Evolutionary conservation across 2,888 invertebrate genomes (phyloP), one percentile per base, ranked within the genome.

Genomic region (Punctoribates punctum): DNA sequence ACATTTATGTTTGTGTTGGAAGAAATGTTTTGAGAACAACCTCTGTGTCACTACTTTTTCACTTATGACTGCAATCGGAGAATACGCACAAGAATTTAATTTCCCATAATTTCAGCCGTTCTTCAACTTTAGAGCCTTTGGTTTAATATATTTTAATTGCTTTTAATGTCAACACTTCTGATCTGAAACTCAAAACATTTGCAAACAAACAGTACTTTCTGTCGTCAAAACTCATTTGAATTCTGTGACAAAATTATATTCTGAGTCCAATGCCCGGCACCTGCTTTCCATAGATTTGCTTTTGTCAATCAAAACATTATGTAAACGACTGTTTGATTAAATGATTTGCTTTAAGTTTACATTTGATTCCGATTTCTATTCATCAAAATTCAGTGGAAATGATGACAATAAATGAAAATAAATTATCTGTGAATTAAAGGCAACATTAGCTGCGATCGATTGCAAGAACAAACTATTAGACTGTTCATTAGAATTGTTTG

Each of bases 361-460:
- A 23, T 57, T 57, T 57, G 1, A 20, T 23, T 57, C 25, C 1
- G 1, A 57, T 57, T 25, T 57, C 57, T 13, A 23, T 57, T 57
- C 20, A 23, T 57, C 42, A 25, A 23, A 57, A 57, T 57, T 57
- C 25, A 57, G 13, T 25, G 23, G 25, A 57, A 57, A 57, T 57
- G 23, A 25, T 57, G 57, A 57, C 8, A 23, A 57, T 23, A 57
- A 57, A 57, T 57, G 17, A 57, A 57, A 57, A 23, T 25, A 57
- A 23, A 57, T 57, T 8, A 42, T 42, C 42, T 9, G 13, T 42
- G 42, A 42, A 57, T 23, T 23, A 25, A 11, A 57, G 23, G 5
- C 20, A 57, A 20, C 57, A 57, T 57, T 57, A 57, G 57, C 11
- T 25, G 57, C 57, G 57, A 54, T 54, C 54, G 54, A 57, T 57